phyloP scores from a whole-genome alignment of 2,797 vertebrate species.

The Pitangus sulphuratus region DNA sequence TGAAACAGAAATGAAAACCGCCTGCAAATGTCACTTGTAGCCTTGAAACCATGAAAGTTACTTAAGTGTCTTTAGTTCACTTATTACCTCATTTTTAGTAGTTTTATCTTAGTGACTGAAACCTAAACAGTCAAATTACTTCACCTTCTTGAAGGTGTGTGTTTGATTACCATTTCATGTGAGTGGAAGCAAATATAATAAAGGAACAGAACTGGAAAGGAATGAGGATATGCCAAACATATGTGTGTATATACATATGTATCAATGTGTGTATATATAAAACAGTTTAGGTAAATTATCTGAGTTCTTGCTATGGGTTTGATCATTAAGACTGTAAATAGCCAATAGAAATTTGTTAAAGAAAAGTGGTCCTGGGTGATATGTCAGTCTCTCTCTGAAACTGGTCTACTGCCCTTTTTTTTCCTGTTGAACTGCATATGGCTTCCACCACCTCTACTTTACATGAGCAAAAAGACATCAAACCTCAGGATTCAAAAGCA shows the following conservation, averaged over 20 bases:
- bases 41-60: neutral
- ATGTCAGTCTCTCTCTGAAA: neutral
- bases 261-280: neutral
- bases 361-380: neutral
- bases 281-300: neutral
- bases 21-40: neutral
- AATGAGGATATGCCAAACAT: neutral
- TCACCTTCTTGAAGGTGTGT: neutral
- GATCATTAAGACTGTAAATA: neutral
- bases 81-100: slow-evolving; percentile 20
- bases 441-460: neutral
- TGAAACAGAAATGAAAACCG: neutral
- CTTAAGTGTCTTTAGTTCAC: neutral
- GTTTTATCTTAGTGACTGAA: neutral
- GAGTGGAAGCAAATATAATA: slow-evolving; percentile 1
- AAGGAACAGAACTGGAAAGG: neutral
- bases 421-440: neutral
- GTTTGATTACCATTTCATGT: neutral
- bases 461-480: neutral
- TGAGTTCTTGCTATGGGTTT: neutral
- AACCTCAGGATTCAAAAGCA: neutral
- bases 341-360: neutral
- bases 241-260: neutral
- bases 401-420: neutral
- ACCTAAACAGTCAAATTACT: neutral